Base-by-base conservation (phyloP, 2,113 vertebrate species). In the Melanerpes formicivorus region DNA sequence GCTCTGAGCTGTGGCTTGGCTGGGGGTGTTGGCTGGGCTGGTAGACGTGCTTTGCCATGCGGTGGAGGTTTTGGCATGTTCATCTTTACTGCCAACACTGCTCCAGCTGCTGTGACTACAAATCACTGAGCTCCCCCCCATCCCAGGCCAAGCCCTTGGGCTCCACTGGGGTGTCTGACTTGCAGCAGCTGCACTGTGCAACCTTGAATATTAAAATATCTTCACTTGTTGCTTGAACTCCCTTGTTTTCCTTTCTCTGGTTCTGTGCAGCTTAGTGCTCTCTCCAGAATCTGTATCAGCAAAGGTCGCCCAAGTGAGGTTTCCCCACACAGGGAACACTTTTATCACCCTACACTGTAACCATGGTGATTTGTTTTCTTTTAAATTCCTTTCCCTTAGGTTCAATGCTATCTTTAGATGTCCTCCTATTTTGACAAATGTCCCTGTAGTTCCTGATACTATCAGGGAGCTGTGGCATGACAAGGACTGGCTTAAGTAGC, bases 321-420 rank as follows among this genome's bases (percentile, higher is more conserved):
- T 92, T 96, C 82, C 50, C 52, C 66, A 59, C 14, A 40, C 6
- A 78, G 64, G 48, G 73, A 96, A 88, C 63, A 50, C 82, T 80
- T 88, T 88, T 88, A 81, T 93, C 67, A 88, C 72, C 84, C 94
- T 84, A 21, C 27, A 29, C 4, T 10, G 89, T 94, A 95, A 94
- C 95, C 90, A 94, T 91, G 72, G 95, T 91, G 80, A 94, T 67
- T 88, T 95, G 85, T 93, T 97, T 96, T 95, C 92, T 79, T 94
- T 95, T 79, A 88, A 95, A 96, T 96, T 95, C 94, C 88, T 95
- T 93, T 86, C 81, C 62, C 67, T 90, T 91, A 90, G 93, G 70
- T 95, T 96, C 91, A 96, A 50, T 56, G 84, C 90, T 97, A 95
- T 95, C 91, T 96, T 96, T 94, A 93, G 90, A 94, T 88, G 95